Conservation (phyloP, 2,113 vertebrate species). For the Pseudorhombus dupliciocellatus region DNA sequence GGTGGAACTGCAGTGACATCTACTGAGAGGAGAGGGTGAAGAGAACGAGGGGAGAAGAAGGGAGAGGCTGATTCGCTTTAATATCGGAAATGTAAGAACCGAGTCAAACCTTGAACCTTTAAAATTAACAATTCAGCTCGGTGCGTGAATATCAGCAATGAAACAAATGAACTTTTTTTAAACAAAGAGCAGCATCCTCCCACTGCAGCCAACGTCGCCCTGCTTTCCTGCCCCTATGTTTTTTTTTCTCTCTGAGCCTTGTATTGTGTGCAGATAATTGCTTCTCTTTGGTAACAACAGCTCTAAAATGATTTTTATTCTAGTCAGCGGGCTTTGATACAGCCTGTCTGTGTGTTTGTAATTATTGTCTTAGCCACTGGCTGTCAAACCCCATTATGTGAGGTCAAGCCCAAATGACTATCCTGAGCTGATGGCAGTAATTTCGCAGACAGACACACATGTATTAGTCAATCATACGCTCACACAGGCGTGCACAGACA, state of each 20-base stretch:
- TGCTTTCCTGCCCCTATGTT: neutral
- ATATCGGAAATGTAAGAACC: slow-evolving; percentile 15
- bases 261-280: slow-evolving; percentile 59
- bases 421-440: slow-evolving; percentile 63
- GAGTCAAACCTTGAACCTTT: slow-evolving; percentile 38
- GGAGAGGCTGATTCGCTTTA: slow-evolving; percentile 8
- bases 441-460: slow-evolving; percentile 44
- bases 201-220: slow-evolving; percentile 13
- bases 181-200: slow-evolving; percentile 18
- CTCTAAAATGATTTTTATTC: slow-evolving; percentile 64
- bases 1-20: slow-evolving; percentile 83
- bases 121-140: slow-evolving; percentile 27
- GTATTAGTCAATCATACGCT: slow-evolving; percentile 36
- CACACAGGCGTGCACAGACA: slow-evolving; percentile 3
- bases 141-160: slow-evolving; percentile 36
- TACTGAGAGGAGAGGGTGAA: slow-evolving; percentile 68
- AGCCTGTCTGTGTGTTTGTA: slow-evolving; percentile 64
- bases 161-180: slow-evolving; percentile 10
- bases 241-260: slow-evolving; percentile 4
- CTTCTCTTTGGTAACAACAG: slow-evolving; percentile 58
- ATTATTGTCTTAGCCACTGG: slow-evolving; percentile 70
- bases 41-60: neutral
- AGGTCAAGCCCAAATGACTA: slow-evolving; percentile 66
- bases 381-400: slow-evolving; percentile 68
- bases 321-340: slow-evolving; percentile 60